Conservation (phyloP, 2,888 invertebrate genomes). For the Amaurobius ferox region DNA sequence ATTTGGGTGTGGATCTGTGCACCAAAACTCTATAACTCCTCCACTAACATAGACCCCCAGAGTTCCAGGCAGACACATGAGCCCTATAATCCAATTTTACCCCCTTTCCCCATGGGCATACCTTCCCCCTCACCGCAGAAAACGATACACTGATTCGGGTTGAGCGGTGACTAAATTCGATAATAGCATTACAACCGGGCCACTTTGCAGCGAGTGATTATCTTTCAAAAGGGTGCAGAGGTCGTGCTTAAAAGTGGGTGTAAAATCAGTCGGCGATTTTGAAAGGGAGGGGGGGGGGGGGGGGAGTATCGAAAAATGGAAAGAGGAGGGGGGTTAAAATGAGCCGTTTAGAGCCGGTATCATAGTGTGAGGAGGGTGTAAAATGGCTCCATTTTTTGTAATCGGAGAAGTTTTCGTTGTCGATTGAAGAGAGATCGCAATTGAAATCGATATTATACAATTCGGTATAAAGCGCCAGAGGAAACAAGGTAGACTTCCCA, state of each 20-base stretch:
- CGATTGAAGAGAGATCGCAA: too few relatives aligned
- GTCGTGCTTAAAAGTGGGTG: conserved; percentile 49
- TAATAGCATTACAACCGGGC: conserved; percentile 30
- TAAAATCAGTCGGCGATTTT: conserved; percentile 39
- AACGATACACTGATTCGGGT: conserved; percentile 62
- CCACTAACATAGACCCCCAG: too few relatives aligned
- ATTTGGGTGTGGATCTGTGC: too few relatives aligned
- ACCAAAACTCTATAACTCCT: too few relatives aligned
- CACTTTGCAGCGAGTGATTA: background rate
- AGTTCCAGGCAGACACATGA: conserved; percentile 19
- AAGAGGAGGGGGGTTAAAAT: background rate
- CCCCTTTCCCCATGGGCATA: background rate
- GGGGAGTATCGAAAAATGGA: background rate
- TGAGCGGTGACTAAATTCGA: conserved; percentile 48
- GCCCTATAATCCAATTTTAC: conserved; percentile 18
- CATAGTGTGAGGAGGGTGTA: background rate
- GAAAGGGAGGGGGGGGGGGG: background rate
- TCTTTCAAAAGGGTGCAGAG: conserved; percentile 4
- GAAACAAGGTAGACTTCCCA: too few relatives aligned
- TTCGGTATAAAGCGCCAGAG: too few relatives aligned
- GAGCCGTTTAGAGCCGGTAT: background rate
- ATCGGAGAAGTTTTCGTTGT: too few relatives aligned
- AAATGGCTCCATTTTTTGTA: too few relatives aligned
- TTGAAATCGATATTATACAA: too few relatives aligned
- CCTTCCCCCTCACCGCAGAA: conserved; percentile 23